Conservation (phyloP, 2,113 vertebrate species). For the Podarcis muralis region DNA sequence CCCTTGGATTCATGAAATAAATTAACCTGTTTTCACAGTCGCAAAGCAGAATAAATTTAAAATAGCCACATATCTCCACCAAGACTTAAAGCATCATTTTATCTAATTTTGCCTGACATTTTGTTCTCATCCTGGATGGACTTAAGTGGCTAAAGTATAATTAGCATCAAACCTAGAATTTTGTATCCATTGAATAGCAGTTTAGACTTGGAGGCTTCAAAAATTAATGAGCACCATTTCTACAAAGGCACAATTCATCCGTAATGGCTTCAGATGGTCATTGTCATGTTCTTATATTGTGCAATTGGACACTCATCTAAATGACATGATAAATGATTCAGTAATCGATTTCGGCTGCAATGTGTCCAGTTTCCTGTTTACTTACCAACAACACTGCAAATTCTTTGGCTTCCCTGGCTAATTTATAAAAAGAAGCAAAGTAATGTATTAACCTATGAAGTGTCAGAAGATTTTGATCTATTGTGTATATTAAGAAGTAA, state of each 20-base stretch:
- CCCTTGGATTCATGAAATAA: constrained; percentile 19
- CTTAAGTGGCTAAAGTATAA: constrained; percentile 37
- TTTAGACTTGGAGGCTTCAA: constrained; percentile 36
- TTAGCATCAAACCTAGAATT: constrained; percentile 23
- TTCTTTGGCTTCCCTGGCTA: constrained; percentile 57
- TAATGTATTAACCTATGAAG: constrained; percentile 11
- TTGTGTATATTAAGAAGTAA: constrained; percentile 47
- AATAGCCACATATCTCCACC: constrained; percentile 31
- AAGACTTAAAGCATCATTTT: constrained; percentile 44
- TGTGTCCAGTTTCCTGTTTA: constrained; percentile 57
- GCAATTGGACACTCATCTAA: constrained; percentile 32
- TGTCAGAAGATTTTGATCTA: constrained; percentile 54
- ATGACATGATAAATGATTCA: constrained; percentile 54
- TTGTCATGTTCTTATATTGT: constrained; percentile 28
- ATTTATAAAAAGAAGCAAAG: constrained; percentile 52
- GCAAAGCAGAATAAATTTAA: constrained; percentile 48
- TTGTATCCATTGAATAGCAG: constrained; percentile 32
- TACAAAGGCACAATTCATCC: constrained; percentile 35
- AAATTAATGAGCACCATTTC: constrained; percentile 53
- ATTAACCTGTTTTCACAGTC: constrained; percentile 41
- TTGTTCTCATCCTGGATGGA: constrained; percentile 41
- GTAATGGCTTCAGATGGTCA: constrained; percentile 16
- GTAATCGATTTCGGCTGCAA: constrained; percentile 53
- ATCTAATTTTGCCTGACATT: constrained; percentile 46
- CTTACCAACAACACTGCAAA: constrained; percentile 46